Evolutionary conservation across 2,888 invertebrate genomes (phyloP).

Genomic region (Lepidocyrtinus sp.): DNA sequence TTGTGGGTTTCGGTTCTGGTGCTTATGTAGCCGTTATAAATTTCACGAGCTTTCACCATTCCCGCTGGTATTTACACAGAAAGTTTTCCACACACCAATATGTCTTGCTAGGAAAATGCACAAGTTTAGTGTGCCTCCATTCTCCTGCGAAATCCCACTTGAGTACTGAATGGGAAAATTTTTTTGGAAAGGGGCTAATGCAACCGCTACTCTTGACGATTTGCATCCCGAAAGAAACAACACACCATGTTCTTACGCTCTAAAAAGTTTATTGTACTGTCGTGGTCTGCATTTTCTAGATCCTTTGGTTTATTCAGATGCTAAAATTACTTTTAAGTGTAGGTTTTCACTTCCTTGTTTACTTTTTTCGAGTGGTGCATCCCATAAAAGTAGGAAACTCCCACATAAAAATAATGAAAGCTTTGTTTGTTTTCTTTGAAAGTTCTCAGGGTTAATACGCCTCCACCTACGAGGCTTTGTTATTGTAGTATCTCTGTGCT

Average conservation of each 20-base stretch:
- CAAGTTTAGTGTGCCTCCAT: background rate
- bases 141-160: constrained; percentile 15
- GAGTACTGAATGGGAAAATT: constrained; percentile 5
- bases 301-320: constrained; percentile 19
- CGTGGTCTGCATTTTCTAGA: background rate
- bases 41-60: constrained; percentile 51
- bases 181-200: background rate
- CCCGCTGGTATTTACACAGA: constrained; percentile 58
- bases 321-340: constrained; percentile 39
- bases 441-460: no score
- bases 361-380: background rate
- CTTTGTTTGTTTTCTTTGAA: no score
- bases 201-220: background rate
- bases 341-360: constrained; percentile 19
- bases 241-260: constrained; percentile 8
- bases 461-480: no score
- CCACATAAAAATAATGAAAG: no score
- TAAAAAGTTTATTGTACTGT: constrained; percentile 7
- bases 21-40: constrained; percentile 46
- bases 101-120: constrained; percentile 1
- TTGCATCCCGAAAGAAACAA: background rate
- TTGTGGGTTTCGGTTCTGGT: constrained; percentile 2
- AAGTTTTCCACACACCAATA: constrained; percentile 16
- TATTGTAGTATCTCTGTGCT: no score
- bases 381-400: background rate